Percentiles rank a stretch among this genome's conserved stretches.
phyloP scores from a whole-genome alignment of 2,888 invertebrate genomes.

The Acanthosepion pharaonis region DNA sequence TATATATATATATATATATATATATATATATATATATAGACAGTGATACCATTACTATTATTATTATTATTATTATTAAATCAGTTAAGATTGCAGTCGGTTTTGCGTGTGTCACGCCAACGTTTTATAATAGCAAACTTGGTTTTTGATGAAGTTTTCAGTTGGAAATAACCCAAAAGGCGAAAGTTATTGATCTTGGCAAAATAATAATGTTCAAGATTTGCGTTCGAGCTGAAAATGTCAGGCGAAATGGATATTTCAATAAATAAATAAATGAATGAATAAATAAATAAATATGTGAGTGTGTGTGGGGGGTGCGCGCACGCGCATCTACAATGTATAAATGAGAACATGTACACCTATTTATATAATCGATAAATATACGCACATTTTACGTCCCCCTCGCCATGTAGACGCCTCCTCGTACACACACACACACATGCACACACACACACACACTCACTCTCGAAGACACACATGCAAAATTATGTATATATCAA shows the following conservation, averaged over 20 bases:
- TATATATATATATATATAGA: not conserved
- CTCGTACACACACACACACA: too few species aligned
- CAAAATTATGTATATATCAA: too few species aligned
- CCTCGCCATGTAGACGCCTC: too few species aligned
- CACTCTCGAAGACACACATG: too few species aligned
- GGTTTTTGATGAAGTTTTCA: not conserved
- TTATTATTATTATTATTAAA: not conserved
- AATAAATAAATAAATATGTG: not conserved
- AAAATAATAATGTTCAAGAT: not conserved
- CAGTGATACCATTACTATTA: too few species aligned
- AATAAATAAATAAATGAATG: not conserved
- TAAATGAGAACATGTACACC: too few species aligned
- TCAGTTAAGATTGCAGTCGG: not conserved
- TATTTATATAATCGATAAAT: too few species aligned
- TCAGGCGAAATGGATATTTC: not conserved
- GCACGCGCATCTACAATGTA: too few species aligned
- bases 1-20: slow-evolving; percentile 33
- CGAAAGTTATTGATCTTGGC: not conserved
- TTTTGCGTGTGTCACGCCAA: not conserved
- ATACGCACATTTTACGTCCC: too few species aligned
- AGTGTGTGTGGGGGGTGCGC: not conserved
- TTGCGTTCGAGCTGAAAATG: not conserved
- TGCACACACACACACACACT: too few species aligned
- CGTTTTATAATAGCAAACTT: not conserved
- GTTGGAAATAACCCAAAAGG: not conserved